phyloP scores from a whole-genome alignment of 1,140 invertebrate genomes.

The Eriocheir sinensis region DNA sequence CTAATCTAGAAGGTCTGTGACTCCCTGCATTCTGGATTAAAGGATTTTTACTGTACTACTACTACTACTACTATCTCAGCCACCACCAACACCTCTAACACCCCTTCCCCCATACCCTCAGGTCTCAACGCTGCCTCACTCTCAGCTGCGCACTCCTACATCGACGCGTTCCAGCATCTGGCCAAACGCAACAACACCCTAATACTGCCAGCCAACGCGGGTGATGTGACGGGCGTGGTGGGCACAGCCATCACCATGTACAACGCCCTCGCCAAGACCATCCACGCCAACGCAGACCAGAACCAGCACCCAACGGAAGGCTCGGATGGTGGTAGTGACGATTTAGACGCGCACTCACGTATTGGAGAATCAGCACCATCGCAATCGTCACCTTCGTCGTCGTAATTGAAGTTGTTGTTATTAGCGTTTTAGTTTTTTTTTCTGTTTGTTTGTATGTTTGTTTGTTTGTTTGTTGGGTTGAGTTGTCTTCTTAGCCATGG shows the following conservation, averaged over 20 bases:
- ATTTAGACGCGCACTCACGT: not conserved
- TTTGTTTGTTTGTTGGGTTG: too few relatives aligned
- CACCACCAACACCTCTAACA: too few relatives aligned
- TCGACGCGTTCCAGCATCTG: constrained; percentile 60
- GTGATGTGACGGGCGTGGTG: constrained; percentile 49
- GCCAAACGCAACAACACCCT: constrained; percentile 51
- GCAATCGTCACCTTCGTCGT: not conserved
- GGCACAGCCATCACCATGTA: constrained; percentile 51
- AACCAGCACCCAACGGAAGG: not conserved
- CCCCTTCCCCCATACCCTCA: not conserved
- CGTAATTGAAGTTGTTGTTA: not conserved
- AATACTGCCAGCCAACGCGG: constrained; percentile 44
- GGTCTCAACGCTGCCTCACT: constrained; percentile 60
- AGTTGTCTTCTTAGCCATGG: too few relatives aligned
- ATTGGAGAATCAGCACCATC: not conserved
- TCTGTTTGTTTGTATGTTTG: too few relatives aligned
- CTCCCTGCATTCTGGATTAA: too few relatives aligned
- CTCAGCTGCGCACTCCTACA: constrained; percentile 38
- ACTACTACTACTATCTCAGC: too few relatives aligned
- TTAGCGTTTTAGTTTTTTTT: not conserved
- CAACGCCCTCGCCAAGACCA: constrained; percentile 8
- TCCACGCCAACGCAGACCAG: not conserved
- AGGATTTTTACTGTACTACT: too few relatives aligned
- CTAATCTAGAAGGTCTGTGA: too few relatives aligned
- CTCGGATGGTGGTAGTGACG: not conserved